Evolutionary conservation across 1,140 invertebrate species (phyloP), one percentile per base, ranked within the genome.

Genomic region (Euura lappo): DNA sequence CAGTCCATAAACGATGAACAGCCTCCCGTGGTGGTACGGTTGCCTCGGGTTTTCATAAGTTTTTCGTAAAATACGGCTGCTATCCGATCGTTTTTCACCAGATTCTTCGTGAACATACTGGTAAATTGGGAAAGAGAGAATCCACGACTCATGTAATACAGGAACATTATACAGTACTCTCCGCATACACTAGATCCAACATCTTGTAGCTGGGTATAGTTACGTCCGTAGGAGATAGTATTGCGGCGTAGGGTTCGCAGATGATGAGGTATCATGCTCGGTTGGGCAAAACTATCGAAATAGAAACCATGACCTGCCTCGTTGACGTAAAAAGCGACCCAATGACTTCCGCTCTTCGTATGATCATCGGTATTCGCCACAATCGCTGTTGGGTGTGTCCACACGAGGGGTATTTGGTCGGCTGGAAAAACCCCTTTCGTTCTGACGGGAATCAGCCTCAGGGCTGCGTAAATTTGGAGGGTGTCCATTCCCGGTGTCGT

Each of bases 341-440:
- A 70, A 13, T 70, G 69, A 5, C 6, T 13, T 46, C 69, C 69
- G 43, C 45, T 47, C 42, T 70, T 8, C 6, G 44, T 45, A 13
- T 70, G 69, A 42, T 47, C 69, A 70, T 70, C 44, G 10, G 70
- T 64, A 64, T 71, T 71, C 10, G 70, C 45, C 4, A 71, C 13
- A 13, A 71, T 60, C 3, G 70, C 70, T 51, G 1, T 10, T 5
- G 70, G 70, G 43, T 42, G 47, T 4, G 47, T 51, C 70, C 60
- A 71, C 4, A 64, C 42, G 1, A 7, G 11, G 8, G 70, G 51
- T n/a, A 71, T 71, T 4, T 11, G 47, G n/a, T 71, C 70, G 4
- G 28, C 46, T n/a, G 70, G 2, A 2, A 51, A n/a, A 51, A 51
- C 47, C 47, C 47, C 47, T 7, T 7, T 51, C 47, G 7, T 51